phyloP scores from a whole-genome alignment of 2,888 invertebrate species.

The Drosophila nigricruria region DNA sequence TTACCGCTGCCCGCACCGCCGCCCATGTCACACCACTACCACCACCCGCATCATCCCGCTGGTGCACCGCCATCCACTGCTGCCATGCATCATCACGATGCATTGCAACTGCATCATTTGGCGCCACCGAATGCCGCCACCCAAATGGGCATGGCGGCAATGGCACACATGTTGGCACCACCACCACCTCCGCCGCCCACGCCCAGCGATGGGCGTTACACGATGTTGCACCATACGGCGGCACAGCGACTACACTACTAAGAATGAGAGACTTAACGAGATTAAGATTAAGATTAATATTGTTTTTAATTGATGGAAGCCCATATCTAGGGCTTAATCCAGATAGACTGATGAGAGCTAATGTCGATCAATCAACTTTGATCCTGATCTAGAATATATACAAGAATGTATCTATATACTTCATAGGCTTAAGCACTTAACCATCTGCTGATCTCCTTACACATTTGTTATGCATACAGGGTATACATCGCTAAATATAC shows the following conservation, averaged over 20 bases:
- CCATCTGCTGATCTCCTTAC: no score
- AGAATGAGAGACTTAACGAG: constrained; percentile 6
- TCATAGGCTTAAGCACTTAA: no score
- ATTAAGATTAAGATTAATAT: background rate
- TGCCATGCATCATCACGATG: constrained; percentile 64
- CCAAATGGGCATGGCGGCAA: constrained; percentile 81
- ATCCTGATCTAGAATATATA: background rate
- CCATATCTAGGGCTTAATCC: background rate
- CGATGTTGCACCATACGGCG: constrained; percentile 82
- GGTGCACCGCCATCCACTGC: constrained; percentile 55
- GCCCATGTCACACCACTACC: constrained; percentile 66
- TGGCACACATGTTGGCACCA: constrained; percentile 80
- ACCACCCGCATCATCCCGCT: constrained; percentile 67
- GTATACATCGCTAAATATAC: background rate
- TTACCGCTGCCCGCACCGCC: constrained; percentile 71
- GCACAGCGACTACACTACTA: constrained; percentile 84
- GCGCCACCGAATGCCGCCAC: constrained; percentile 73
- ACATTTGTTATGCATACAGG: no score
- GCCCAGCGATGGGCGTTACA: constrained; percentile 79
- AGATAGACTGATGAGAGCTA: background rate
- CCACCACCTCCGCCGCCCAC: constrained; percentile 83
- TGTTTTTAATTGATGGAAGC: background rate
- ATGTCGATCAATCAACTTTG: background rate
- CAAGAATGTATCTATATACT: no score
- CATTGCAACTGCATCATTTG: constrained; percentile 71